Evolutionary conservation across 2,797 vertebrate species (phyloP).

Genomic region (Pelodytes ibericus): DNA sequence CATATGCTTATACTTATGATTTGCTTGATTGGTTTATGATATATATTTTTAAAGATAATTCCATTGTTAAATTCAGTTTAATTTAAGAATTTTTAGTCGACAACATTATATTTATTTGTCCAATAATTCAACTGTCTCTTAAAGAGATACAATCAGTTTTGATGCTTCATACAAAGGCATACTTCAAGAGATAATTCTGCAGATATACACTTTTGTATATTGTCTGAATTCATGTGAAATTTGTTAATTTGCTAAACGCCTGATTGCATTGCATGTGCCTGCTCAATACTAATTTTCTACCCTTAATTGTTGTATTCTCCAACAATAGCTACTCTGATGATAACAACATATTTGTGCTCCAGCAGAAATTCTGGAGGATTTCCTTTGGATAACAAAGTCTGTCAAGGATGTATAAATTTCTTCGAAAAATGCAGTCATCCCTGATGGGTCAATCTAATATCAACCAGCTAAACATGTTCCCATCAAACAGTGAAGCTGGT

Average conservation of each 20-base stretch:
- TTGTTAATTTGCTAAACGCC: not conserved
- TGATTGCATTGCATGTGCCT: not conserved
- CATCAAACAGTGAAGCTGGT: slow-evolving; percentile 62
- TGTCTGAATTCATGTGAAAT: not conserved
- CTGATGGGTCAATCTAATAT: slow-evolving; percentile 69
- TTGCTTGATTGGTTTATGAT: too few species aligned
- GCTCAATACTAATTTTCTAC: too few species aligned
- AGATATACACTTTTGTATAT: not conserved
- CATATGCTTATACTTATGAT: not conserved
- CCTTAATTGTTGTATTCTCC: slow-evolving; percentile 37
- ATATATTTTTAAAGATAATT: too few species aligned
- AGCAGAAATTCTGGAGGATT: slow-evolving; percentile 80
- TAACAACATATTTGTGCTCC: slow-evolving; percentile 84
- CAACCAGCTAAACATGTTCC: slow-evolving; percentile 68
- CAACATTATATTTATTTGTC: too few species aligned
- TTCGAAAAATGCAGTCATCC: slow-evolving; percentile 71
- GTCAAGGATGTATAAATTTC: slow-evolving; percentile 74
- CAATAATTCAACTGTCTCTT: too few species aligned
- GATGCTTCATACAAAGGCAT: too few species aligned
- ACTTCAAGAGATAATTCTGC: not conserved
- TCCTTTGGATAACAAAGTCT: slow-evolving; percentile 77
- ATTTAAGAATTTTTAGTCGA: too few species aligned
- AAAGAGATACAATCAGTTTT: too few species aligned
- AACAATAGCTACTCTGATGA: slow-evolving; percentile 67
- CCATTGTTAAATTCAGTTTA: too few species aligned